Conservation (phyloP, 23 tunicate species). For the Botrylloides violaceus region DNA sequence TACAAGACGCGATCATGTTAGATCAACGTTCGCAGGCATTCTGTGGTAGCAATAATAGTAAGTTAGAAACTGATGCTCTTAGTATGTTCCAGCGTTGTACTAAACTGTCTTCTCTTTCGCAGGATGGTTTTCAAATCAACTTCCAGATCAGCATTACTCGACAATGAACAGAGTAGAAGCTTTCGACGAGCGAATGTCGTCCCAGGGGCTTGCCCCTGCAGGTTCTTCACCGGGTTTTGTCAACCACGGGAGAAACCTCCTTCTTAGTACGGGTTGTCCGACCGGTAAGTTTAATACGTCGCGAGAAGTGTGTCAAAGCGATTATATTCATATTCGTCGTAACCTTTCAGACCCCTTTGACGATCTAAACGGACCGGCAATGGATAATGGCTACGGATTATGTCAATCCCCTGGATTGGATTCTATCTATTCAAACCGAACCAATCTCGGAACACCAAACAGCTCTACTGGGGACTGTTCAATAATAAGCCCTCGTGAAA, state of each 20-base stretch:
- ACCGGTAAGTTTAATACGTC: neutral
- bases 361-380: slow-evolving; percentile 18
- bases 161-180: neutral
- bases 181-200: slow-evolving; percentile 5
- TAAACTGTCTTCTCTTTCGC: neutral
- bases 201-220: slow-evolving; percentile 19
- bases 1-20: neutral
- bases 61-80: slow-evolving; percentile 6
- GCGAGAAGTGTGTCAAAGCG: neutral
- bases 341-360: slow-evolving; percentile 2
- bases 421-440: neutral
- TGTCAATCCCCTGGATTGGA: slow-evolving; percentile 10
- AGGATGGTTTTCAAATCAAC: slow-evolving; percentile 20
- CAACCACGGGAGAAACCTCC: slow-evolving; percentile 2
- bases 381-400: slow-evolving; percentile 8
- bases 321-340: neutral
- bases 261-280: slow-evolving; percentile 1
- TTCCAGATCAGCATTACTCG: neutral
- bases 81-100: neutral
- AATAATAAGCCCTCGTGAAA: slow-evolving; percentile 11
- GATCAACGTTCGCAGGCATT: neutral
- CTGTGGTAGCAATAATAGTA: neutral
- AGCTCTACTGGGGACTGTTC: slow-evolving; percentile 1
- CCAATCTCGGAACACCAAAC: slow-evolving; percentile 16
- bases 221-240: slow-evolving; percentile 2